A percentile compares a stretch with the other conserved stretches of the same genome.
Conservation (phyloP, 2,113 vertebrate species). For the Pedetes capensis region DNA sequence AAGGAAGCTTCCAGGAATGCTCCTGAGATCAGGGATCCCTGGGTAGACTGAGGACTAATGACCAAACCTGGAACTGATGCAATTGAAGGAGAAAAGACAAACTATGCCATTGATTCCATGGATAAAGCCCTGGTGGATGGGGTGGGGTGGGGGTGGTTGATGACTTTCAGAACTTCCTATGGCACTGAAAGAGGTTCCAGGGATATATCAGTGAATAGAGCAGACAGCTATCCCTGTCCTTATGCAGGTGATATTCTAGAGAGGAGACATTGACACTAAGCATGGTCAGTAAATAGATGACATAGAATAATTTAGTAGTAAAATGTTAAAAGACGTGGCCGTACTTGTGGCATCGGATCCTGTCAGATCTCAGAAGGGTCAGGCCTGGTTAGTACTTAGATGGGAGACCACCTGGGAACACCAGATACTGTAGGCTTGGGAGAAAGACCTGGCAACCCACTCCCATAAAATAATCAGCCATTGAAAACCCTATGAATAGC, state of each 20-base stretch:
- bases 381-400: too few relatives aligned
- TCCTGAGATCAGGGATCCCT: background rate
- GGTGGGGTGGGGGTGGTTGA: too few relatives aligned
- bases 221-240: fast-evolving
- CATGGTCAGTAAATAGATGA: background rate
- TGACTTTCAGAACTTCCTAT: background rate
- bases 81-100: background rate
- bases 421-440: too few relatives aligned
- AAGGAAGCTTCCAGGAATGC: background rate
- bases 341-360: too few relatives aligned
- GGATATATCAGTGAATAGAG: background rate
- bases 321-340: background rate
- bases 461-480: too few relatives aligned
- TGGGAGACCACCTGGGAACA: too few relatives aligned
- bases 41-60: background rate
- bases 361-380: too few relatives aligned
- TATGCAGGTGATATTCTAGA: background rate
- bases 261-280: background rate
- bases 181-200: background rate
- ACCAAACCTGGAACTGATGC: background rate
- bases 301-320: background rate
- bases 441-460: too few relatives aligned
- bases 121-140: too few relatives aligned
- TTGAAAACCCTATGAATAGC: too few relatives aligned
- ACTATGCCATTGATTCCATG: background rate